phyloP scores from a whole-genome alignment of 2,113 vertebrate species.

The Murina feae region DNA sequence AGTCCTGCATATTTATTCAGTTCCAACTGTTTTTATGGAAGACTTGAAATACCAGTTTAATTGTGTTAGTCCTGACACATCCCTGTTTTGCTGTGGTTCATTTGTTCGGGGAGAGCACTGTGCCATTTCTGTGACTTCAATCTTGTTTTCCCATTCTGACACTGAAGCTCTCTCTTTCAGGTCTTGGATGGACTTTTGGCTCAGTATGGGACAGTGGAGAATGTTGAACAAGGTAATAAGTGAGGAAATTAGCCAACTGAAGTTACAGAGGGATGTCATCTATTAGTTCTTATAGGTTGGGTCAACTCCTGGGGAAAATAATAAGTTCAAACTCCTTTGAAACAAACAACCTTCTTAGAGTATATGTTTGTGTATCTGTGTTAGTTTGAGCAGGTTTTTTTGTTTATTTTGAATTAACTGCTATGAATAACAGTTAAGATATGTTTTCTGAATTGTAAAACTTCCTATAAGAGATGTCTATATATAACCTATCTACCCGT shows the following conservation, averaged over 20 bases:
- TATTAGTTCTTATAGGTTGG: not conserved
- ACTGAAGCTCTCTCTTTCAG: conserved; percentile 77
- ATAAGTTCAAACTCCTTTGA: not conserved
- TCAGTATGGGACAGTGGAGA: conserved; percentile 92
- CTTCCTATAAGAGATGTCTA: not conserved
- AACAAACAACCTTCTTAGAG: not conserved
- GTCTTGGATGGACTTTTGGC: conserved; percentile 93
- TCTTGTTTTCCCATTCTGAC: conserved; percentile 11
- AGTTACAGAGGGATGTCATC: not conserved
- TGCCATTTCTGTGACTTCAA: not conserved
- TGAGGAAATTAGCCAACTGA: not conserved
- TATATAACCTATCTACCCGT: not conserved
- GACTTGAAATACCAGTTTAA: not conserved
- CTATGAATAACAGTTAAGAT: conserved; percentile 17
- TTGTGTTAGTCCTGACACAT: not conserved
- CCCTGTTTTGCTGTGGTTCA: not conserved
- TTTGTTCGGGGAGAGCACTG: not conserved
- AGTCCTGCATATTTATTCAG: not conserved
- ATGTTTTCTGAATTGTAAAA: conserved; percentile 27
- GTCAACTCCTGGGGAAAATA: not conserved
- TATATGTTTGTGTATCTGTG: not conserved
- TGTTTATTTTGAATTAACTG: conserved; percentile 44
- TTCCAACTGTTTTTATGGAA: conserved; percentile 8
- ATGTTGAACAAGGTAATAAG: conserved; percentile 92
- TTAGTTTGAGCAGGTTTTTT: conserved; percentile 17